Evolutionary conservation across 2,797 vertebrate species (phyloP), one percentile per base, ranked within the genome.

Genomic region (Hemibagrus guttatus): DNA sequence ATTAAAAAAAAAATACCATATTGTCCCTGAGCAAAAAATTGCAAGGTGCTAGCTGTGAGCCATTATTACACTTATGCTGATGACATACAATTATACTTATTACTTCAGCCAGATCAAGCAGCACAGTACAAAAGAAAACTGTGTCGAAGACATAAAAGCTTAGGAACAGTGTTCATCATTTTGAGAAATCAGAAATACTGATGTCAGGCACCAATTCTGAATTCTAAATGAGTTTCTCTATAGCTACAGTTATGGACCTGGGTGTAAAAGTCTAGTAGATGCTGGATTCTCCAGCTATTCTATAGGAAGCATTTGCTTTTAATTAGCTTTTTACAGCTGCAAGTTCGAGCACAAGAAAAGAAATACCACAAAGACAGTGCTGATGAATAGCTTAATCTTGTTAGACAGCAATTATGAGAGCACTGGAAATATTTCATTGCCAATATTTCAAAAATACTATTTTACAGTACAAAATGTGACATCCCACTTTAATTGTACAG

Each of bases 21-120:
- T 52, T 82, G 17, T 21, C n/a, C 14, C 14, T 11, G 59, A 82
- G 46, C 11, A 9, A 82, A 66, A 81, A 82, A 82, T 82, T 19
- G 66, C 80, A 66, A 31, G 16, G 39, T 52, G 61, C 61, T 52
- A 66, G 8, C 16, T 82, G 2, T 3, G 61, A 49, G 42, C 61
- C 31, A 66, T 66, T 81, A 42, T 61, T 81, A 66, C 39, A 3
- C 28, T 66, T 66, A 49, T 52, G 42, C 61, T 52, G 42, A 66
- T 52, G 42, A 82, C 52, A 66, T 52, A 82, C 19, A 66, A 66
- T 82, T 82, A 64, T 82, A 4, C 61, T 28, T 26, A 28, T 64
- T 81, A 49, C 59, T 64, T 81, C 59, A 49, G 26, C 14, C 13
- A 49, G 39, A 49, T 19, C 28, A 31, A 81, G 78, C 35, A 49